Conservation (phyloP, 2,113 vertebrate genomes). For the Bubo bubo region DNA sequence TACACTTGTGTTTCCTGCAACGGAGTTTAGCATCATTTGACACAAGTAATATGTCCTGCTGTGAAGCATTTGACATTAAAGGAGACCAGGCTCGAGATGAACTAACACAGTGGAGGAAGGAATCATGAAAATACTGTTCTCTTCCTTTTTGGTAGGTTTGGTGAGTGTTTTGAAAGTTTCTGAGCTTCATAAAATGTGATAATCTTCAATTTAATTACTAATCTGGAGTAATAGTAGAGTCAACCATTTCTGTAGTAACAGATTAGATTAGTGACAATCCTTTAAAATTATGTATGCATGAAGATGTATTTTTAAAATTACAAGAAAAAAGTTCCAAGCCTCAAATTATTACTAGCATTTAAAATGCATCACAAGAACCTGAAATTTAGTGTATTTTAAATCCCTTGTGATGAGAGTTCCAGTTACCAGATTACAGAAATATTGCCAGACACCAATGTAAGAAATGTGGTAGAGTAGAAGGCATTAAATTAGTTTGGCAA, state of each 20-base stretch:
- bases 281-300: neutral
- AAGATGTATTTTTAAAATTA: neutral
- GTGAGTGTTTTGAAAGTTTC: neutral
- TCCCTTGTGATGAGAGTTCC: neutral
- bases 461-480: neutral
- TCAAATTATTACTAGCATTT: neutral
- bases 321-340: neutral
- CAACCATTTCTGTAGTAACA: neutral
- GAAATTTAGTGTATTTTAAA: neutral
- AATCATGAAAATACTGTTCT: neutral
- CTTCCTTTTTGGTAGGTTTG: neutral
- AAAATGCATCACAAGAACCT: neutral
- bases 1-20: neutral
- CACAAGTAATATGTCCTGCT: neutral
- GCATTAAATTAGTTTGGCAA: neutral
- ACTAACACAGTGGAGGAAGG: neutral
- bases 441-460: neutral
- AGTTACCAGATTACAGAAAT: neutral
- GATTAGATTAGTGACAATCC: neutral
- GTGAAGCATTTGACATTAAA: neutral
- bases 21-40: neutral
- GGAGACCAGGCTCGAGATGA: fast-evolving
- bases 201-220: neutral
- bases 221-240: neutral
- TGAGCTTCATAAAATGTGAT: neutral